These are phyloP conservation scores for Phalanger gymnotis DNA, from an alignment of 2,797 vertebrate genomes.

Conservation along the genomic window DNA sequence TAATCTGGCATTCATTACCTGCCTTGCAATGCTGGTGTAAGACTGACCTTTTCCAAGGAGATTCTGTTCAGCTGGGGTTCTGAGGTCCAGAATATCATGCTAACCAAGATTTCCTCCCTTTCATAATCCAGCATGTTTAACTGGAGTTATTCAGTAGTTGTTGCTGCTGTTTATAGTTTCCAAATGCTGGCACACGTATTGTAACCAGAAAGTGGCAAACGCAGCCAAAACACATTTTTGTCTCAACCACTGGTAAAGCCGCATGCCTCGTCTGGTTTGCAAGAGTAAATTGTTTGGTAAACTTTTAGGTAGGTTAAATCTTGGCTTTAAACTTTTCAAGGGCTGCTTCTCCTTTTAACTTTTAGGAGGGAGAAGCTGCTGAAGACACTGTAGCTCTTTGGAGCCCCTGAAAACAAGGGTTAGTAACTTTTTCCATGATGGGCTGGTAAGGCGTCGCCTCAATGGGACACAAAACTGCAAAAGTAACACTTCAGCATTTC, in stretches of 20 bases:
- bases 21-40: conserved; percentile 19
- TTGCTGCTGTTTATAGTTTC: conserved; percentile 43
- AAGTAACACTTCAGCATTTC: conserved; percentile 3
- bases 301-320: conserved; percentile 51
- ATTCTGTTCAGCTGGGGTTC: not conserved
- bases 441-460: conserved; percentile 4
- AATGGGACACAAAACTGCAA: not conserved
- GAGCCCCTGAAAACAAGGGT: not conserved
- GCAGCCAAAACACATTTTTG: not conserved
- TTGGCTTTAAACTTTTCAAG: conserved; percentile 27
- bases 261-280: conserved; percentile 12
- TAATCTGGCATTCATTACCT: not conserved
- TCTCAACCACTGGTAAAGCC: conserved; percentile 6
- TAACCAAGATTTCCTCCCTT: conserved; percentile 48
- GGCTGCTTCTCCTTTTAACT: conserved; percentile 38
- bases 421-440: conserved; percentile 2
- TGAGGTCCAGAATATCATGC: conserved; percentile 50
- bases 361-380: conserved; percentile 53
- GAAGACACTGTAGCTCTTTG: conserved; percentile 27
- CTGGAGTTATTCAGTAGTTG: conserved; percentile 8
- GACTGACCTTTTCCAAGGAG: conserved; percentile 21
- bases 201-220: conserved; percentile 26
- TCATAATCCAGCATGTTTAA: conserved; percentile 43
- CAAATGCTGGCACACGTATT: not conserved
- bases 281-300: conserved; percentile 46